Base-by-base conservation (phyloP, 2,888 invertebrate species). In the Volucella bombylans region DNA sequence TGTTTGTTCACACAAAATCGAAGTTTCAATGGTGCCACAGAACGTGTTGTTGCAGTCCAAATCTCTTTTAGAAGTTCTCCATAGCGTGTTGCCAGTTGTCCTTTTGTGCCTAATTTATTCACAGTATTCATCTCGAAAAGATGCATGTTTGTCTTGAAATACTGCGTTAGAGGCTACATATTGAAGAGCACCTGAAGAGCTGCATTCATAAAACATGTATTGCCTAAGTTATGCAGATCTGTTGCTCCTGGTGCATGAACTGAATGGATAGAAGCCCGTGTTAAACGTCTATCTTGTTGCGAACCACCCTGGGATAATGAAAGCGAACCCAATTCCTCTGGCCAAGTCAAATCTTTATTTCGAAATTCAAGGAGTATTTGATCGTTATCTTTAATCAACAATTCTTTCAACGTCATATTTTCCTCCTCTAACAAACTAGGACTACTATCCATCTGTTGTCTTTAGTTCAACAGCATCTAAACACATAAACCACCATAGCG, bases 191-290 rank as follows among this genome's bases (percentile, higher is more conserved):
- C 92, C 91, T 98, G 98, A 18, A 98, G 91, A 1, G 98, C 97
- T 0, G 97, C 96, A 92, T 98, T 98, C 96, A 98, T 97, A 91
- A 97, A 98, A 92, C 98, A 98, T 0, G 98, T 98, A 92, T 98
- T 98, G 45, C 98, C 98, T 52, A 98, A 93, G 92, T 98, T 98
- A 91, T 97, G 97, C 41, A 98, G 93, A 0, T 98, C 98, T 0
- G 97, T 97, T 15, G 97, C 96, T 55, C 97, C 97, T 83, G 88
- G 92, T 65, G 89, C 92, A 76, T 92, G 91, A 18, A 91, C 88
- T 0, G 91, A 91, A 88, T 90, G 90, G 49, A 91, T 90, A 10
- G 91, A 91, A 47, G 90, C 89, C 38, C 91, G 90, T 8, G 91
- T 91, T 23, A 89, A 82, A 9, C 90, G 89, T 2, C 90, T 88